Evolutionary conservation across 37 sponge, comb jelly and placozoan genomes (phyloP).

Genomic region (Agelas oroides): DNA sequence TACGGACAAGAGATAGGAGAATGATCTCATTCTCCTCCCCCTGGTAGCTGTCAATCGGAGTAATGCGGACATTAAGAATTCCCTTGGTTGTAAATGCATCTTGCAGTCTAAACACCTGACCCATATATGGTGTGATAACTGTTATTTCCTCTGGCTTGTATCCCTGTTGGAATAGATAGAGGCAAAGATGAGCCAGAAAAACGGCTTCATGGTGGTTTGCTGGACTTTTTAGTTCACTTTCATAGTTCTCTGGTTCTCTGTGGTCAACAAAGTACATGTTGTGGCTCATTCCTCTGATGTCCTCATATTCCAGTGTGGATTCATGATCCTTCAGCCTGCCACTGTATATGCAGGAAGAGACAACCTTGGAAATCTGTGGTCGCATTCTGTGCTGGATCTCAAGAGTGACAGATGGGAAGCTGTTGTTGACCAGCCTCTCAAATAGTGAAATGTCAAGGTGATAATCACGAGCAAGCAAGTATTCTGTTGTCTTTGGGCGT

Average conservation of each 20-base stretch:
- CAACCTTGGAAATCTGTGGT: constrained; percentile 79
- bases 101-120: constrained; percentile 50
- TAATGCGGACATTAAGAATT: constrained; percentile 42
- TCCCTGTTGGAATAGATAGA: constrained; percentile 62
- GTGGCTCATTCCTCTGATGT: constrained; percentile 41
- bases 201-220: constrained; percentile 66
- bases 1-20: constrained; percentile 71
- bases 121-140: constrained; percentile 72
- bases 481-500: constrained; percentile 78
- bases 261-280: constrained; percentile 80
- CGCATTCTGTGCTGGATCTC: constrained; percentile 87
- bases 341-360: constrained; percentile 77
- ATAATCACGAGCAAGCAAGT: constrained; percentile 65
- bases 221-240: constrained; percentile 51
- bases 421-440: constrained; percentile 74
- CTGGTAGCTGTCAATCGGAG: constrained; percentile 70
- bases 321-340: constrained; percentile 29
- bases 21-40: constrained; percentile 86
- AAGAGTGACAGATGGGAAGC: constrained; percentile 67
- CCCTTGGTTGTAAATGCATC: constrained; percentile 12
- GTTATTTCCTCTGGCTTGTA: constrained; percentile 53
- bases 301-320: constrained; percentile 18
- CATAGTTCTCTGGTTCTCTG: constrained; percentile 20
- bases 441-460: constrained; percentile 86
- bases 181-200: constrained; percentile 43